Evolutionary conservation across 2,888 invertebrate species (phyloP).

Genomic region (Pristionchus mayeri): DNA sequence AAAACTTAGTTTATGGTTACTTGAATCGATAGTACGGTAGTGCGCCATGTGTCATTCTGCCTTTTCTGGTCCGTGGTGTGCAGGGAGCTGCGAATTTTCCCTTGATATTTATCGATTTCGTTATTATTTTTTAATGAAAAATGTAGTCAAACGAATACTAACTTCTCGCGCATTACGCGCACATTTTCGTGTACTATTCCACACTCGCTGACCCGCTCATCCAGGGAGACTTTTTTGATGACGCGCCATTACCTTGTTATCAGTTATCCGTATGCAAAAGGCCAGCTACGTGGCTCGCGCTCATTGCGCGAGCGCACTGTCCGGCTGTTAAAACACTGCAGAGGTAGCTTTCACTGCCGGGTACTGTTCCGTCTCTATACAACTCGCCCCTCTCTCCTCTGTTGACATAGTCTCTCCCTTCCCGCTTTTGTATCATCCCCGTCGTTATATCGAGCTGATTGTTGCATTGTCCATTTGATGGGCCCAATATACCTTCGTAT

Average conservation of each 20-base stretch:
- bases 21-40: too few relatives aligned
- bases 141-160: too few relatives aligned
- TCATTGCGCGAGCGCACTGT: background rate
- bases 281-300: slow-evolving; percentile 10
- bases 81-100: too few relatives aligned
- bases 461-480: background rate
- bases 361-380: slow-evolving; percentile 39
- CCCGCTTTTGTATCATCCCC: slow-evolving; percentile 32
- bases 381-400: slow-evolving; percentile 6
- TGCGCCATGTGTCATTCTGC: too few relatives aligned
- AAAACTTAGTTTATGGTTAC: too few relatives aligned
- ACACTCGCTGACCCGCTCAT: too few relatives aligned
- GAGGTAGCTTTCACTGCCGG: slow-evolving; percentile 34
- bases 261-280: slow-evolving; percentile 16
- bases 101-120: too few relatives aligned
- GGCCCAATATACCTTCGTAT: background rate
- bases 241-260: slow-evolving; percentile 40
- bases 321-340: slow-evolving; percentile 42
- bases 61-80: too few relatives aligned
- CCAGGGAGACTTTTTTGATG: background rate
- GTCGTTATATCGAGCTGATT: slow-evolving; percentile 30
- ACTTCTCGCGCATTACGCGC: too few relatives aligned
- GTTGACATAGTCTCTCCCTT: slow-evolving; percentile 34
- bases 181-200: too few relatives aligned
- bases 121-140: too few relatives aligned